phyloP scores from a whole-genome alignment of 37 sponge, comb jelly and placozoan species.

The Corticium candelabrum region DNA sequence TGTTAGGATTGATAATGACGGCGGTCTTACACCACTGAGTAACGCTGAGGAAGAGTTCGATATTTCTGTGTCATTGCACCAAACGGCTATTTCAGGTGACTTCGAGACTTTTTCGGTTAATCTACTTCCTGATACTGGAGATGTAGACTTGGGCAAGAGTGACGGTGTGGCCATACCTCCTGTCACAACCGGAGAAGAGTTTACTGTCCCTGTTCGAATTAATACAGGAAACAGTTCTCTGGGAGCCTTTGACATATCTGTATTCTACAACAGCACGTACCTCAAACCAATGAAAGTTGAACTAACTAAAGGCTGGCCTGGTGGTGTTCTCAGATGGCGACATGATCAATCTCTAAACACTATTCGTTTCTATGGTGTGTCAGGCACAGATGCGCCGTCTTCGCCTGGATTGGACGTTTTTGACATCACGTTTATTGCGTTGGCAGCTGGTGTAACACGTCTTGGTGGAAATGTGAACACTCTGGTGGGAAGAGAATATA shows the following conservation, averaged over 20 bases:
- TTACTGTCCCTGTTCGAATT: background rate
- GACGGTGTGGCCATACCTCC: background rate
- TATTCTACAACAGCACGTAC: background rate
- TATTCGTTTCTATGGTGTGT: background rate
- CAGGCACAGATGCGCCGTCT: background rate
- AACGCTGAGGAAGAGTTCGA: no score
- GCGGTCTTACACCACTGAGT: no score
- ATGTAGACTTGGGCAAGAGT: background rate
- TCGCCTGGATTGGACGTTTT: background rate
- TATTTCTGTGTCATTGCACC: no score
- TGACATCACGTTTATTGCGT: background rate
- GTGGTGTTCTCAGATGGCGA: background rate
- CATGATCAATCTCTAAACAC: background rate
- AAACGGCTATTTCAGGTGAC: no score
- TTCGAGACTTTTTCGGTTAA: no score
- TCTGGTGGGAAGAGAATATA: background rate
- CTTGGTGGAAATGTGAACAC: background rate
- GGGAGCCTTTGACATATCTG: background rate
- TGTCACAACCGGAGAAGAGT: background rate
- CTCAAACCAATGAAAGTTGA: background rate
- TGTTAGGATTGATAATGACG: no score
- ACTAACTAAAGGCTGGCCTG: background rate
- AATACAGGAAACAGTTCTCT: background rate
- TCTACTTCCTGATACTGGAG: background rate
- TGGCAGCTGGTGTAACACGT: background rate